These are phyloP conservation scores for Barypeithes pellucidus DNA, from an alignment of 2,888 invertebrate species.

Conservation along the genomic window DNA sequence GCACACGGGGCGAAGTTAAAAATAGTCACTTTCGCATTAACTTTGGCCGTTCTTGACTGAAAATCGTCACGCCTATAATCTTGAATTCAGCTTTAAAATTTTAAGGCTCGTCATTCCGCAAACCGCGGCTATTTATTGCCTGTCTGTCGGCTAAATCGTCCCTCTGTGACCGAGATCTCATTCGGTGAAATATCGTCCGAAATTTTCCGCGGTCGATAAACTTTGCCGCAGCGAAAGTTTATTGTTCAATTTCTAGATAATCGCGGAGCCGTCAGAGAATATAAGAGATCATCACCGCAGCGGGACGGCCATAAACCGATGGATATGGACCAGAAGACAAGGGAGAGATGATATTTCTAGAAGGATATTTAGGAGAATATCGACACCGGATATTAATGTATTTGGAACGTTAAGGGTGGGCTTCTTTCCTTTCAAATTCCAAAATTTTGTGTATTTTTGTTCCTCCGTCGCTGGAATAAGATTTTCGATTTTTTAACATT, in stretches of 20 bases:
- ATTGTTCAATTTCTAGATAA: conserved; percentile 62
- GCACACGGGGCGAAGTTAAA: too few relatives aligned
- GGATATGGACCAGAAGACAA: conserved; percentile 46
- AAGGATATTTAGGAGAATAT: conserved; percentile 47
- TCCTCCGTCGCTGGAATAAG: too few relatives aligned
- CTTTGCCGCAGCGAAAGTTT: conserved; percentile 57
- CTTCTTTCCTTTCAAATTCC: too few relatives aligned
- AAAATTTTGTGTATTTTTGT: too few relatives aligned
- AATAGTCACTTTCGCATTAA: too few relatives aligned
- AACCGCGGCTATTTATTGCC: not conserved
- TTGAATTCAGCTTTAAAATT: not conserved
- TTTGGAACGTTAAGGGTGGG: conserved; percentile 24
- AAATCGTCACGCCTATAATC: too few relatives aligned
- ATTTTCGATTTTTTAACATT: too few relatives aligned
- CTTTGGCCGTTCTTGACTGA: too few relatives aligned
- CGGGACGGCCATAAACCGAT: conserved; percentile 26
- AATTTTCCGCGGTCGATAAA: conserved; percentile 57
- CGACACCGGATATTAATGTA: conserved; percentile 44
- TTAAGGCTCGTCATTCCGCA: not conserved
- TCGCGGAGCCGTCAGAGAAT: conserved; percentile 61
- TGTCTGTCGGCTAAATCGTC: not conserved
- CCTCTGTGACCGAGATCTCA: conserved; percentile 14
- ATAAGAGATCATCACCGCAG: conserved; percentile 56
- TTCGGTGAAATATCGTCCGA: conserved; percentile 36
- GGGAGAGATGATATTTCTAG: conserved; percentile 33